Evolutionary conservation across 2,113 vertebrate genomes (phyloP).

Genomic region (Ondatra zibethicus): DNA sequence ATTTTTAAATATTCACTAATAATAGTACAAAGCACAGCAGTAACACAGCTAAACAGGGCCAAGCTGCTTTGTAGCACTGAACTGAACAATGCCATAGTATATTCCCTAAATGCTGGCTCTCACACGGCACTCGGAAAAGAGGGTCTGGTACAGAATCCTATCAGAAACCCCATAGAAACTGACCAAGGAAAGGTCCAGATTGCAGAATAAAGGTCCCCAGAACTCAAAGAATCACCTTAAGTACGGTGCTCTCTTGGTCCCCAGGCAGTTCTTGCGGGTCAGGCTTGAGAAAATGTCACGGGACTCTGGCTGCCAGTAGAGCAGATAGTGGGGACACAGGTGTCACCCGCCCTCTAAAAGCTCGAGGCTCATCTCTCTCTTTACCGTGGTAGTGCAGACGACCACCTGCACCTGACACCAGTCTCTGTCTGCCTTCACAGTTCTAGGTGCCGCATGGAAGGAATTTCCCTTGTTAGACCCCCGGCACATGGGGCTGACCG

Average conservation of each 20-base stretch:
- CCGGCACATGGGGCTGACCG: not conserved
- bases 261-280: not conserved
- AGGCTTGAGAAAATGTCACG: not conserved
- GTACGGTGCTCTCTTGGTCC: not conserved
- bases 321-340: rapidly evolving
- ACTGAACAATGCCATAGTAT: too few relatives aligned
- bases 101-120: not conserved
- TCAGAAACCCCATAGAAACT: not conserved
- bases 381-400: rapidly evolving
- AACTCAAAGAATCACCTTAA: not conserved
- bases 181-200: not conserved
- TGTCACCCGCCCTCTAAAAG: too few relatives aligned
- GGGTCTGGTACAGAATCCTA: too few relatives aligned
- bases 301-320: not conserved
- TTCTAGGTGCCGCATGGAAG: slow-evolving; percentile 47
- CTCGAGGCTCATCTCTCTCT: not conserved
- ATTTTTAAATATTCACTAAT: not conserved
- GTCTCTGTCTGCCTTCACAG: slow-evolving; percentile 81
- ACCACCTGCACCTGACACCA: not conserved
- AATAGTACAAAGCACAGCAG: not conserved
- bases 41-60: not conserved
- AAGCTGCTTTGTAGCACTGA: not conserved
- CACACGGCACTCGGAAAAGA: not conserved
- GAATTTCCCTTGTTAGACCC: not conserved
- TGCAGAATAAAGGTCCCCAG: not conserved